phyloP scores from a whole-genome alignment of 1,140 invertebrate genomes.

The Aphaenogaster rudis region DNA sequence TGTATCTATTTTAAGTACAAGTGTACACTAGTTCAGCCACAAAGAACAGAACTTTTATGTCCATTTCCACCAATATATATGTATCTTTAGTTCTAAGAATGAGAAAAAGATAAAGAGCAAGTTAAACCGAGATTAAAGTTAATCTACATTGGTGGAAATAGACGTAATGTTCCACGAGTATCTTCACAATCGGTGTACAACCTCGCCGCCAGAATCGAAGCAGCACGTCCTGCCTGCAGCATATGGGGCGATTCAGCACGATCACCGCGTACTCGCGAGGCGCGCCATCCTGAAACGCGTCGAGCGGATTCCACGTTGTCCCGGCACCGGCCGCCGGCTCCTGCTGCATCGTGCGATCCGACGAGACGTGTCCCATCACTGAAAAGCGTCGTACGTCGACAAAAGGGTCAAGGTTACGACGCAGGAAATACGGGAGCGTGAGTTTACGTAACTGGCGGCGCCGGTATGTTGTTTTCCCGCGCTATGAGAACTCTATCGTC shows the following conservation, averaged over 20 bases:
- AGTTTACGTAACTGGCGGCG: neutral
- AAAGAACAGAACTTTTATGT: no score
- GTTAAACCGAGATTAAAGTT: no score
- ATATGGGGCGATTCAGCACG: conserved; percentile 87
- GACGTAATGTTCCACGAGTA: no score
- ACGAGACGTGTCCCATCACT: conserved; percentile 46
- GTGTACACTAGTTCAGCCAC: no score
- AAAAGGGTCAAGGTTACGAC: neutral
- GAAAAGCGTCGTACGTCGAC: neutral
- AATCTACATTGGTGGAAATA: no score
- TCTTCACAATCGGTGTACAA: neutral
- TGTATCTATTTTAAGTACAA: no score
- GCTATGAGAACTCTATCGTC: neutral
- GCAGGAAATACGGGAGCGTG: neutral
- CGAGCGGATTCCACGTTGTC: conserved; percentile 75
- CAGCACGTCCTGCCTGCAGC: conserved; percentile 81
- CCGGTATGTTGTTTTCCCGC: neutral
- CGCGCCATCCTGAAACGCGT: conserved; percentile 63
- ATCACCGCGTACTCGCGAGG: conserved; percentile 85
- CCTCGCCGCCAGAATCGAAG: conserved; percentile 87
- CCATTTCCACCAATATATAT: no score
- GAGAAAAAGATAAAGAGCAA: no score
- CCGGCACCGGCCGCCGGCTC: neutral
- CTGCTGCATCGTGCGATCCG: conserved; percentile 61
- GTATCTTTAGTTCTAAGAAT: no score